Evolutionary conservation across 1,140 invertebrate genomes (phyloP).

Genomic region (Pinna nobilis): DNA sequence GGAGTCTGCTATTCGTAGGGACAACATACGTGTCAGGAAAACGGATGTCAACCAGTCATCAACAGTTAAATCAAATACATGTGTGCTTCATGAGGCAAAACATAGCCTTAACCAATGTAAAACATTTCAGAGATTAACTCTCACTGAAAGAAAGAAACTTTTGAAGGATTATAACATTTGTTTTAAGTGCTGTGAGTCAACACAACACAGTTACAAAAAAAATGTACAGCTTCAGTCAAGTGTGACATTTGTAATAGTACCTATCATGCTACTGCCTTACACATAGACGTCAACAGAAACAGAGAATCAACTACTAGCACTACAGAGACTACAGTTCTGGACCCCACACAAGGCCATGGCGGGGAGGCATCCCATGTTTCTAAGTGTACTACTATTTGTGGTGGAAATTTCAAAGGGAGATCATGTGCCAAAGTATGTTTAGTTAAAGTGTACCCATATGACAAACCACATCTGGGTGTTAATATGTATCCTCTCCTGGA

Average conservation of each 20-base stretch:
- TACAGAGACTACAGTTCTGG: too few species aligned
- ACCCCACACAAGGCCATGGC: not conserved
- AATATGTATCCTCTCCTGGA: constrained; percentile 39
- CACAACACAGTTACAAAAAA: not conserved
- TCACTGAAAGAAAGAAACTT: constrained; percentile 2
- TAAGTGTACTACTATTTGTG: constrained; percentile 32
- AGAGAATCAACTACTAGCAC: too few species aligned
- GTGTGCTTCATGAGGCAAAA: not conserved
- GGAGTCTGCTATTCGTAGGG: too few species aligned
- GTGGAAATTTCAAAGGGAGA: constrained; percentile 21
- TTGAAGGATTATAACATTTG: constrained; percentile 17
- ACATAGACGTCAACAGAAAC: not conserved
- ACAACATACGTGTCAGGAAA: too few species aligned
- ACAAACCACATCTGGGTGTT: constrained; percentile 3
- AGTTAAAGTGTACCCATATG: constrained; percentile 33
- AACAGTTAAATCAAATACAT: not conserved
- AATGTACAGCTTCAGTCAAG: not conserved
- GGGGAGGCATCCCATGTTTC: not conserved
- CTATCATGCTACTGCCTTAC: constrained; percentile 5
- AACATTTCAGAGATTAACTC: too few species aligned
- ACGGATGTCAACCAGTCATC: not conserved
- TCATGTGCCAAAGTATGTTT: constrained; percentile 41
- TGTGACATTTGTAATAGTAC: not conserved
- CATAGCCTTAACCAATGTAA: constrained; percentile 11
- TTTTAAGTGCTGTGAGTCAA: constrained; percentile 8